Evolutionary conservation across 1,140 invertebrate species (phyloP), one percentile per base, ranked within the genome.

Genomic region (Drosophila neocordata): DNA sequence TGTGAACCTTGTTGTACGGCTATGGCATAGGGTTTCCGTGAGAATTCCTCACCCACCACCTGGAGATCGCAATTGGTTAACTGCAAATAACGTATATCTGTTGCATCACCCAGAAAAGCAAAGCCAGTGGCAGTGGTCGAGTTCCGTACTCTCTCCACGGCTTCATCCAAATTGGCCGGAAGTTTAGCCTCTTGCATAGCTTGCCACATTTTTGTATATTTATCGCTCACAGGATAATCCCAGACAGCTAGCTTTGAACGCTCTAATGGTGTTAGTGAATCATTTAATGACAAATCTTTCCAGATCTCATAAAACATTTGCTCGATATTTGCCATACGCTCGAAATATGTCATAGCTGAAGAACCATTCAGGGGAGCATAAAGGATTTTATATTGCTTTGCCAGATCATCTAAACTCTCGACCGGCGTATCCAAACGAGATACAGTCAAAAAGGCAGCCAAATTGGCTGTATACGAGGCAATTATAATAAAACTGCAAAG

Each of bases 221-320:
- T 99, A 91, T 99, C 98, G 79, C 97, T 98, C 0, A 99, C 97
- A 0, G 98, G 98, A 92, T 99, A 99, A 91, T 99, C 98, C 98
- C 98, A 99, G 0, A 99, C 98, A 0, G 98, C 98, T 11, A 99
- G 91, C 91, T 98, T 97, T 0, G 98, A 96, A 55, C 98, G 92
- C 89, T 99, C 97, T 0, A 97, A 94, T 38, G 97, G 96, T 9
- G 94, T 95, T 13, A 99, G 91, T 62, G 96, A 97, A 91, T 99
- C 98, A 82, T 99, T 98, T 8, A 99, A 92, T 34, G 97, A 98
- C 96, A 99, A 98, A 69, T 98, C 96, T 90, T 99, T 99, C 98
- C 98, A 99, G 74, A 99, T 98, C 79, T 98, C 96, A 91, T 99
- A 99, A 92, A 99, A 99, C 75, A 94, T 94, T 60, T 95, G 94